Evolutionary conservation across 2,888 invertebrate species (phyloP).

Genomic region (Myathropa florea): DNA sequence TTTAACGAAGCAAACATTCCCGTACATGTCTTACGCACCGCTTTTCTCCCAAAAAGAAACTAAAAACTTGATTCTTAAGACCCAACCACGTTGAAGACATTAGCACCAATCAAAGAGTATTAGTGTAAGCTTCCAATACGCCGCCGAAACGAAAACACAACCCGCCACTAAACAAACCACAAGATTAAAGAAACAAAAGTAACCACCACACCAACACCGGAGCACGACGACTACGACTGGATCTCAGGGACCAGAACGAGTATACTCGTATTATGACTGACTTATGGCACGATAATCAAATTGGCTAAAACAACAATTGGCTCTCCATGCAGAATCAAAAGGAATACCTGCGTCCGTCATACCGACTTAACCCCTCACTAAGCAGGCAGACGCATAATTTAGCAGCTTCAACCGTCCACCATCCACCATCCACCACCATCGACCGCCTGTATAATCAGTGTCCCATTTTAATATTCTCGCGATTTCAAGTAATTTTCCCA

Average conservation of each 20-base stretch:
- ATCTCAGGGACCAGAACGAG: neutral
- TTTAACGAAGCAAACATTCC: too few species aligned
- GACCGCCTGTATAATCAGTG: slow-evolving; percentile 7
- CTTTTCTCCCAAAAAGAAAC: too few species aligned
- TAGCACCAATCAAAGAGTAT: too few species aligned
- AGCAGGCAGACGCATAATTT: slow-evolving; percentile 16
- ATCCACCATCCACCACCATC: neutral
- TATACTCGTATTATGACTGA: neutral
- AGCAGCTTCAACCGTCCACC: neutral
- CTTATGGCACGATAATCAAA: neutral
- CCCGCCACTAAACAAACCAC: neutral
- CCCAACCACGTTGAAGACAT: too few species aligned
- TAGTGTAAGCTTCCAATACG: too few species aligned
- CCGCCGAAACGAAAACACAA: too few species aligned
- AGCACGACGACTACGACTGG: neutral
- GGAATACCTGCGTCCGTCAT: neutral
- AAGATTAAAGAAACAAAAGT: neutral
- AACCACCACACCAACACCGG: neutral
- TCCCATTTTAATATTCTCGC: slow-evolving; percentile 19
- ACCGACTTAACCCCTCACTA: neutral
- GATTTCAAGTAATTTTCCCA: slow-evolving; percentile 12
- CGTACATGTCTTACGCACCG: too few species aligned
- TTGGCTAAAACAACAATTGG: neutral
- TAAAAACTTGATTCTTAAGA: too few species aligned
- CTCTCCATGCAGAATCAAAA: neutral